Conservation (phyloP, 1,140 invertebrate species). For the Brachionus calyciflorus region DNA sequence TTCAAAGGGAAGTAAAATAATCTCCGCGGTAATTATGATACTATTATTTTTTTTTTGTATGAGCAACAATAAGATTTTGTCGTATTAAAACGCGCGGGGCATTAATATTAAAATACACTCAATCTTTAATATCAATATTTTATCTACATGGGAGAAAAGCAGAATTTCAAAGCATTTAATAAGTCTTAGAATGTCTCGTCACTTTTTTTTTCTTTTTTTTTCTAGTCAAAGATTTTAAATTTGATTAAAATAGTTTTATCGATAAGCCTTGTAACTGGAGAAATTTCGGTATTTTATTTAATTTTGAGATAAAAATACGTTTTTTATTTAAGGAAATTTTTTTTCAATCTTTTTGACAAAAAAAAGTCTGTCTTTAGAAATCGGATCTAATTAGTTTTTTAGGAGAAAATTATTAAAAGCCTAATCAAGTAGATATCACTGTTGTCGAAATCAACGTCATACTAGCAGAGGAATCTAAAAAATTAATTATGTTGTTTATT, state of each 20-base stretch:
- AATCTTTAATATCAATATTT: conserved; percentile 45
- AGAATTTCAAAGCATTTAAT: not conserved
- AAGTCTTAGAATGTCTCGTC: not conserved
- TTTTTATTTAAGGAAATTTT: too few relatives aligned
- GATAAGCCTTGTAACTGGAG: not conserved
- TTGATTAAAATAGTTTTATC: not conserved
- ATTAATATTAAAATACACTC: not conserved
- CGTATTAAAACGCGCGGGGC: not conserved
- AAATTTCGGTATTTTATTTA: conserved; percentile 23
- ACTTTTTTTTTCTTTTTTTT: not conserved
- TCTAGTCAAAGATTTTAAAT: not conserved
- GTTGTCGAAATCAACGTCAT: not conserved
- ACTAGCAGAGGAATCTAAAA: too few relatives aligned
- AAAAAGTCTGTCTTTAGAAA: conserved; percentile 23
- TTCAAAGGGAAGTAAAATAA: too few relatives aligned
- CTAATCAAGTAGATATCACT: not conserved
- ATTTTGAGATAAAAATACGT: not conserved
- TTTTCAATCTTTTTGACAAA: not conserved
- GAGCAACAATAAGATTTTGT: conserved; percentile 28
- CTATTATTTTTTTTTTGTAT: too few relatives aligned
- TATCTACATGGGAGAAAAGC: conserved; percentile 29
- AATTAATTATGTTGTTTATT: conserved; percentile 11
- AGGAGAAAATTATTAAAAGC: not conserved
- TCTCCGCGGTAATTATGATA: too few relatives aligned
- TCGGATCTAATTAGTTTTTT: conserved; percentile 33